Base-by-base conservation (phyloP, 1,140 invertebrate genomes). In the Drosophila lowei region DNA sequence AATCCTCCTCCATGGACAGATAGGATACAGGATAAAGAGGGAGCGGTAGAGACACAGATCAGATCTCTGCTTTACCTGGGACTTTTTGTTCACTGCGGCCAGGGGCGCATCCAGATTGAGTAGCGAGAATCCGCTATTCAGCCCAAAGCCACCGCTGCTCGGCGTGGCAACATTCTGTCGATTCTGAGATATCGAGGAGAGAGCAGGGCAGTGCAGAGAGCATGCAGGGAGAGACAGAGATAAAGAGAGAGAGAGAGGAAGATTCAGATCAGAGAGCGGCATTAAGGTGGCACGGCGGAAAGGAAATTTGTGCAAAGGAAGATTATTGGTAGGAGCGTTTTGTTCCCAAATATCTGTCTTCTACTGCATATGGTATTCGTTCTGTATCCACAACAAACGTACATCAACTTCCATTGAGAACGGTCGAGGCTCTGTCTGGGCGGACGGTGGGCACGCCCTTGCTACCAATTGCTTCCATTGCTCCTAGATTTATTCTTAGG, bases 51-150 rank as follows among this genome's bases (percentile, higher is more conserved):
- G 54, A 28, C 47, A 67, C 28, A 67, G 41, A 42, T 42, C 28
- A 57, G 41, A 42, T 34, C 23, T 68, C 56, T 44, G 43, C 50
- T 79, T 90, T 91, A 91, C 90, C 90, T 91, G 90, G 75, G 88
- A 71, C 77, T 93, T 93, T 76, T 93, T 93, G 79, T 86, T 86
- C 50, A 89, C 80, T 58, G 91, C 89, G 70, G 91, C 88, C 71
- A 92, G 91, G 57, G 93, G 92, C 38, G 92, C 91, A 73, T 94
- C 94, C 76, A 94, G 80, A 72, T 91, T 92, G 57, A 94, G 91
- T 67, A 92, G 93, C 55, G 93, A 93, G 72, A 94, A 89, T 79
- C 93, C 93, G 54, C 72, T 83, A 74, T 79, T 85, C 55, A 86
- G 89, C 58, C 91, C 90, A 70, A 91, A 92, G 55, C 34, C 34